These are phyloP conservation scores for Himalopsyche kuldschensis DNA, from an alignment of 2,888 invertebrate genomes.

Conservation along the genomic window DNA sequence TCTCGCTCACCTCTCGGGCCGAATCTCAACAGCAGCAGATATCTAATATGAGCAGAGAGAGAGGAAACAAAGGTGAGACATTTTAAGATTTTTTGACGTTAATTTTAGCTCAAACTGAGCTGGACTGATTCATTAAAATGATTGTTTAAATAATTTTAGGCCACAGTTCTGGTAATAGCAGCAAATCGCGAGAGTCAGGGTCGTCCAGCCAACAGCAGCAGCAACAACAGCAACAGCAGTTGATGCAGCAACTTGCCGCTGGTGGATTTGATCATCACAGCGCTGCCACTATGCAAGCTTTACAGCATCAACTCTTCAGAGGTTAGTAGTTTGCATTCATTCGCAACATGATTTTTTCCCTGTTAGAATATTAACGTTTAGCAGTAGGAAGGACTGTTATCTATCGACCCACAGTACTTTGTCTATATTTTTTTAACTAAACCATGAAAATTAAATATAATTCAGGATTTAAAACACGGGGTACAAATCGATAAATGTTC, in stretches of 20 bases:
- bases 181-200: slow-evolving; percentile 21
- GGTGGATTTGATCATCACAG: slow-evolving; percentile 54
- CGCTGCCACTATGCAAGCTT: slow-evolving; percentile 78
- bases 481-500: no score
- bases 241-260: slow-evolving; percentile 56
- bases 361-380: no score
- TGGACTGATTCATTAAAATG: neutral
- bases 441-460: no score
- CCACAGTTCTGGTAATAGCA: slow-evolving; percentile 24
- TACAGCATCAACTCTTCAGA: slow-evolving; percentile 82
- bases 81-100: neutral
- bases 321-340: slow-evolving; percentile 56
- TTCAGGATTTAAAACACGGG: no score
- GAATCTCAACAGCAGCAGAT: slow-evolving; percentile 44
- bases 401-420: no score
- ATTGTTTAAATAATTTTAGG: slow-evolving; percentile 2
- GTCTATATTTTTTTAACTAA: no score
- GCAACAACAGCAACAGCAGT: slow-evolving; percentile 57
- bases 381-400: no score
- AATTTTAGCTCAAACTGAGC: neutral
- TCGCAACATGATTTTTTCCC: no score
- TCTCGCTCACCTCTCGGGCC: slow-evolving; percentile 12
- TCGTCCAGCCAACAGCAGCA: slow-evolving; percentile 43
- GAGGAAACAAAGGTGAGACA: slow-evolving; percentile 43
- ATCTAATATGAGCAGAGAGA: slow-evolving; percentile 41